Evolutionary conservation across 1,140 invertebrate species (phyloP).

Genomic region (Leguminivora glycinivorella): DNA sequence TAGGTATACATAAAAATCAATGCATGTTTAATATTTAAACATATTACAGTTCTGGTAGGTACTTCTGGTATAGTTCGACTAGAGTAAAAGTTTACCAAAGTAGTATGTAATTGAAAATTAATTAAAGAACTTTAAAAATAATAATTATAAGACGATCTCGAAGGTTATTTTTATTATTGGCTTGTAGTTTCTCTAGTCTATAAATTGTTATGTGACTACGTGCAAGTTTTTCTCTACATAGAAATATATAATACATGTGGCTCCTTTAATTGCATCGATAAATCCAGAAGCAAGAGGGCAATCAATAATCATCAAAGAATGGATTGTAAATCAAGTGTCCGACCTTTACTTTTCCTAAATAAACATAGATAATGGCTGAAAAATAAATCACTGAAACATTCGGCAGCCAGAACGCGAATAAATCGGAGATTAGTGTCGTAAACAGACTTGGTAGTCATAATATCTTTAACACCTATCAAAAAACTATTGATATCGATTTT

Average conservation of each 20-base stretch:
- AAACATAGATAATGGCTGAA: constrained; percentile 9
- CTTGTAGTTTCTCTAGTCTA: too few relatives aligned
- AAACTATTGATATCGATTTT: background rate
- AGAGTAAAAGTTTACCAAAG: too few relatives aligned
- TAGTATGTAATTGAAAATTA: too few relatives aligned
- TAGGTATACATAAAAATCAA: too few relatives aligned
- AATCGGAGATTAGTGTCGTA: background rate
- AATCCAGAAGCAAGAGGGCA: background rate
- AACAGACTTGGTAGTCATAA: background rate
- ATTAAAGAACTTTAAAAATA: too few relatives aligned
- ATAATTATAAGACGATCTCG: too few relatives aligned
- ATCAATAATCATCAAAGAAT: background rate
- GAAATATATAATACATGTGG: background rate
- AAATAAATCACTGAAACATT: background rate
- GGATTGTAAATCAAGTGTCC: background rate
- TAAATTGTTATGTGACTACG: too few relatives aligned
- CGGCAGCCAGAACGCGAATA: background rate
- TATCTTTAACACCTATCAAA: background rate
- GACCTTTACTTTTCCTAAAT: constrained; percentile 6
- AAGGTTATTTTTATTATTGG: too few relatives aligned
- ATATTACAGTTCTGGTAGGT: too few relatives aligned
- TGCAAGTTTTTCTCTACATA: too few relatives aligned
- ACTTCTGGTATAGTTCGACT: too few relatives aligned
- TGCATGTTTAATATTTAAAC: too few relatives aligned
- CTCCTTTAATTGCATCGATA: background rate